Percentiles rank a stretch among this genome's conserved stretches.
Conservation (phyloP, 2,888 invertebrate species). For the Penaeus monodon region DNA sequence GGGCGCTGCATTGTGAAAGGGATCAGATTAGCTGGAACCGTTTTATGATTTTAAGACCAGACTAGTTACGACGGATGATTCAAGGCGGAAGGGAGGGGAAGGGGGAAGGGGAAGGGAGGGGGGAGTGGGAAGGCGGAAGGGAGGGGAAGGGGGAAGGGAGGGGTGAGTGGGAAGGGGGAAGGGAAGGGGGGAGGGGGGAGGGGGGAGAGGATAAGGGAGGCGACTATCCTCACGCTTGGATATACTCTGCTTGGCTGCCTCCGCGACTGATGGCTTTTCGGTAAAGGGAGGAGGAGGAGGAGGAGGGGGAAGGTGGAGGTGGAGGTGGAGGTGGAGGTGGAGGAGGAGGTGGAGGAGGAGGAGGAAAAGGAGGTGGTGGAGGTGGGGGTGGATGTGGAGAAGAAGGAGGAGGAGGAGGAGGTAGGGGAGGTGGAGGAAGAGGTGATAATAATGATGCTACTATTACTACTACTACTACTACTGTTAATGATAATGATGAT, state of each 20-base stretch:
- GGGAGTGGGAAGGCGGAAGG: not conserved
- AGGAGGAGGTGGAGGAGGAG: not conserved
- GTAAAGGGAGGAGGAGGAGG: not conserved
- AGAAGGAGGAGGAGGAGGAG: not conserved
- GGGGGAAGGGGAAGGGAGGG: not conserved
- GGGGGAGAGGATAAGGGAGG: not conserved
- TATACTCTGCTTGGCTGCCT: too few relatives aligned
- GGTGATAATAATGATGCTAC: too few relatives aligned
- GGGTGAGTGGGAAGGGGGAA: too few relatives aligned
- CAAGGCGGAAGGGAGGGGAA: not conserved
- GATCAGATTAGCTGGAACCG: constrained; percentile 18
- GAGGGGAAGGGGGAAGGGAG: too few relatives aligned
- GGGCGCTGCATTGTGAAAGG: not conserved
- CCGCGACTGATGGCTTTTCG: not conserved
- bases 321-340: not conserved
- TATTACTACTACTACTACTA: too few relatives aligned
- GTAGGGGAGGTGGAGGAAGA: too few relatives aligned
- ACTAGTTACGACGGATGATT: not conserved
- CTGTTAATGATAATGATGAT: too few relatives aligned
- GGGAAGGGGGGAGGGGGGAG: not conserved
- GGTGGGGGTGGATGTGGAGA: not conserved
- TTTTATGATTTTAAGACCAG: constrained; percentile 19
- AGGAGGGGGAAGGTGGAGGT: not conserved
- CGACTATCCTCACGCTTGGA: not conserved
- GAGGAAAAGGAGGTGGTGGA: not conserved